A percentile compares a stretch with the other conserved stretches of the same genome.
phyloP scores from a whole-genome alignment of 2,888 invertebrate genomes.

The Lasioglossum marginatum region DNA sequence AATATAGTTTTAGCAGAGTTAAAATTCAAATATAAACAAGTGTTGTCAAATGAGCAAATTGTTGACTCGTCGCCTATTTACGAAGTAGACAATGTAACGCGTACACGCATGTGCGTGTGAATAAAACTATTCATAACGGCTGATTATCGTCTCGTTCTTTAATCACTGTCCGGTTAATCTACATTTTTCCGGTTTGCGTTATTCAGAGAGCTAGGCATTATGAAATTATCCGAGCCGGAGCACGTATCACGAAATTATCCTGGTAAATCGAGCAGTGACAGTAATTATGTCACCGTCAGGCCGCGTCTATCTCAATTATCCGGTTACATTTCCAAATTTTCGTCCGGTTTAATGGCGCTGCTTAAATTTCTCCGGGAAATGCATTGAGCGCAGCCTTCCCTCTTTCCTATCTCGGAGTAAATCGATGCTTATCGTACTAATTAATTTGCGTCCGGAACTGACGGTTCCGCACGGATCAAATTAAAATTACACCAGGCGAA shows the following conservation, averaged over 20 bases:
- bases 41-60: neutral
- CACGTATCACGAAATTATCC: conserved; percentile 76
- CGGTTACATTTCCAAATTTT: conserved; percentile 76
- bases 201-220: conserved; percentile 64
- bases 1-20: neutral
- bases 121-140: conserved; percentile 47
- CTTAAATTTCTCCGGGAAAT: conserved; percentile 58
- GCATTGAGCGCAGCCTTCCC: conserved; percentile 3
- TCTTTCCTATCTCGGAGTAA: conserved; percentile 29
- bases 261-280: conserved; percentile 79
- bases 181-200: conserved; percentile 64
- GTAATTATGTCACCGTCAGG: conserved; percentile 78
- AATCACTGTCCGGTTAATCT: conserved; percentile 59
- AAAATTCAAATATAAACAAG: neutral
- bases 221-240: conserved; percentile 74
- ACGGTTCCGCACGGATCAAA: conserved; percentile 6
- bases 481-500: neutral
- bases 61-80: conserved; percentile 19
- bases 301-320: conserved; percentile 79
- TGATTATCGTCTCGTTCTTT: conserved; percentile 67
- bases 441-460: conserved; percentile 27
- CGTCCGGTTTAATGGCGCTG: conserved; percentile 66
- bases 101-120: neutral
- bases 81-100: conserved; percentile 37
- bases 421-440: conserved; percentile 40